Conservation (phyloP, 1,140 invertebrate species). For the Tyrophagus putrescentiae region DNA sequence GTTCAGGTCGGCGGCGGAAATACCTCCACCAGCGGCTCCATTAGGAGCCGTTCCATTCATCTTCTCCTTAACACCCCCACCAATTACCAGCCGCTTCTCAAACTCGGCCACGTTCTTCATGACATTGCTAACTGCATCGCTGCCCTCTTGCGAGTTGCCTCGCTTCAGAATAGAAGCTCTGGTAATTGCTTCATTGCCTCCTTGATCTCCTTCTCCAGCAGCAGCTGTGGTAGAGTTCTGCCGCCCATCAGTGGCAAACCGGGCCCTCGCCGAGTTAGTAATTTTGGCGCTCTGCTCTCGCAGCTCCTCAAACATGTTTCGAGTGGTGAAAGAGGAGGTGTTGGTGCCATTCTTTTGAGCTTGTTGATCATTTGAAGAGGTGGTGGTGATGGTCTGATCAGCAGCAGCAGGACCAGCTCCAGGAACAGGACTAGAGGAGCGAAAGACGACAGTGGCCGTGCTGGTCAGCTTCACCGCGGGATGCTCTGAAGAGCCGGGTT, state of each 20-base stretch:
- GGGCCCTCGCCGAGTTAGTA: background rate
- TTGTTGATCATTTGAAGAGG: background rate
- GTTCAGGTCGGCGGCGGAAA: background rate
- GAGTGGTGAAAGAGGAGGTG: no score
- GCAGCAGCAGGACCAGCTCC: background rate
- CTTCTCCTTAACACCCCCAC: background rate
- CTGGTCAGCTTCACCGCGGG: background rate
- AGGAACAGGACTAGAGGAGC: constrained; percentile 8
- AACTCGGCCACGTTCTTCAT: constrained; percentile 21
- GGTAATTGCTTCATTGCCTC: no score
- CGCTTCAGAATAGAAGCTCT: background rate
- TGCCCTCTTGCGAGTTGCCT: background rate
- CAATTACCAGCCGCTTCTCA: constrained; percentile 22
- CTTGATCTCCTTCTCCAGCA: background rate
- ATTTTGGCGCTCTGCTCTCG: constrained; percentile 11
- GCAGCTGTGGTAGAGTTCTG: background rate
- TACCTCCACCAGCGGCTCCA: constrained; percentile 1
- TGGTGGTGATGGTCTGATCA: background rate
- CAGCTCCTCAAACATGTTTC: constrained; percentile 12
- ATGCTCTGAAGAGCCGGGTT: background rate
- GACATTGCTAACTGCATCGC: constrained; percentile 18
- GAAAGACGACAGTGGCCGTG: constrained; percentile 6
- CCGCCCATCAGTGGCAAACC: no score
- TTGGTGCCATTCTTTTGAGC: no score
- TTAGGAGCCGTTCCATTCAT: constrained; percentile 17